Evolutionary conservation across 2,113 vertebrate species (phyloP).

Genomic region (Chunga burmeisteri): DNA sequence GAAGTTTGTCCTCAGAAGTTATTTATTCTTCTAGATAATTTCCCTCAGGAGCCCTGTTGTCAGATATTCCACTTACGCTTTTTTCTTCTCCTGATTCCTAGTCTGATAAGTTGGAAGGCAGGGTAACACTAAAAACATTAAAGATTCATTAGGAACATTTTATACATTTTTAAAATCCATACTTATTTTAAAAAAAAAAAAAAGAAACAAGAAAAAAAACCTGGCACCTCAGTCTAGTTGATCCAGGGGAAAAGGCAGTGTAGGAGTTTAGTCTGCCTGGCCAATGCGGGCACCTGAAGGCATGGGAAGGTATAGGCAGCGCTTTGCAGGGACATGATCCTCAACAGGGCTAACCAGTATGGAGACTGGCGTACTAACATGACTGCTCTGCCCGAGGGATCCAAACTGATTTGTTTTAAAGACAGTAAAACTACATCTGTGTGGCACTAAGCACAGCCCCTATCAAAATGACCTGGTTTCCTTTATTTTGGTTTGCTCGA

Average conservation of each 20-base stretch:
- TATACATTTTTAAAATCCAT: not conserved
- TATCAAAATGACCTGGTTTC: not conserved
- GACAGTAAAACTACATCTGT: not conserved
- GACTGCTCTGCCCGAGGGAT: not conserved
- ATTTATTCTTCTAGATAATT: not conserved
- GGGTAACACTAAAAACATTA: not conserved
- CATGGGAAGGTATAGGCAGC: not conserved
- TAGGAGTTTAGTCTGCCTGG: not conserved
- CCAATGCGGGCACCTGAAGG: not conserved
- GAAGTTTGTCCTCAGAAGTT: not conserved
- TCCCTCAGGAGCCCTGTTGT: not conserved
- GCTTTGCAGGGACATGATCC: not conserved
- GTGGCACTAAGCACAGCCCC: not conserved
- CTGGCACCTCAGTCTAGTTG: not conserved
- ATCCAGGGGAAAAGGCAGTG: not conserved
- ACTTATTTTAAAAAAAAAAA: not conserved
- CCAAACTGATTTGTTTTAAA: not conserved
- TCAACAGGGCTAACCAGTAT: not conserved
- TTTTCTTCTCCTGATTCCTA: not conserved
- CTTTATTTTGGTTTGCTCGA: not conserved
- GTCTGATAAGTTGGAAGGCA: not conserved
- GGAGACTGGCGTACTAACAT: rapidly evolving
- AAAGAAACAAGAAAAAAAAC: no score
- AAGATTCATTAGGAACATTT: not conserved
- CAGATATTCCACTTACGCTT: not conserved